Evolutionary conservation across 2,888 invertebrate species (phyloP), one percentile per base, ranked within the genome.

Genomic region (Dynastes hyllus): DNA sequence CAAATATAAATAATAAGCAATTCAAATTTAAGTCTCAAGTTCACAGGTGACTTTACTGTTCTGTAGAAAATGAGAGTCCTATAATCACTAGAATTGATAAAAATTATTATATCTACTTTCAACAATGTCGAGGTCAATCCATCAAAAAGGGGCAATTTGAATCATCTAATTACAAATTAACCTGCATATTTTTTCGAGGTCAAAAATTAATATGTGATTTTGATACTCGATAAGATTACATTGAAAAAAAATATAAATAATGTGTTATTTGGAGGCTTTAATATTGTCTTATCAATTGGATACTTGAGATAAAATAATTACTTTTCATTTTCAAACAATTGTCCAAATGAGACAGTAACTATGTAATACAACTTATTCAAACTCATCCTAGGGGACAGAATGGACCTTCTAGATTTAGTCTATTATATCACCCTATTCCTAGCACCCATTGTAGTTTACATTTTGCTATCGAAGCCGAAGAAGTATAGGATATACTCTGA

Each of bases 361-460:
- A 55, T 55, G n/a, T 55, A 3, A 22, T 55, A 13, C n/a, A 22
- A 16, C 22, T 55, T 16, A 16, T 55, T 55, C 22, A n/a, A 5
- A n/a, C 8, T 55, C n/a, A 8, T 45, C 8, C 6, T 16, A 66
- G 37, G 16, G 22, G 22, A 16, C 6, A 29, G 29, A 16, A 81
- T 82, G 81, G 82, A 82, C 63, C 13, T 79, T 11, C 58, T 82
- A 22, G 79, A 80, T 55, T 75, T 79, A 13, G 82, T 82, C 9
- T 86, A 86, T 81, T 86, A 84, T 75, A 77, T 82, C 45, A 82
- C 84, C 1, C 81, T 87, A 53, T 84, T 86, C 61, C 51, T 85
- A 11, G 78, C 85, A 11, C 86, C 87, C 2, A 81, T 87, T 55
- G 83, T 86, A 6, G 22, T 83, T n/a, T 87, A 87, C 78, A 81